Evolutionary conservation across 2,797 vertebrate species (phyloP).

Genomic region (Echeneis naucrates): DNA sequence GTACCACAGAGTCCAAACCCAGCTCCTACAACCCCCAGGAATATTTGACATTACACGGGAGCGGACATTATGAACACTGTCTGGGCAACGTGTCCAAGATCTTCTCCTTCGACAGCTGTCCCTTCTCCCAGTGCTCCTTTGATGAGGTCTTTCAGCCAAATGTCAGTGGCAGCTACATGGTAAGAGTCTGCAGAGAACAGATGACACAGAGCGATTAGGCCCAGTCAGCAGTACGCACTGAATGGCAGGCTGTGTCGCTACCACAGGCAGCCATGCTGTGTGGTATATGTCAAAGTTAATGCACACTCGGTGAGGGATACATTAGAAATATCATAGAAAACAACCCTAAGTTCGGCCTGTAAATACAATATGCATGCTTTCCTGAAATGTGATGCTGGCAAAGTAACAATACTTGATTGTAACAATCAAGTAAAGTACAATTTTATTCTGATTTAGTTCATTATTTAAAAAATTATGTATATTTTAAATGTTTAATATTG

Average conservation of each 20-base stretch:
- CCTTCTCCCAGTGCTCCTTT: slow-evolving; percentile 84
- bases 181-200: slow-evolving; percentile 63
- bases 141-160: slow-evolving; percentile 85
- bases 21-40: background rate
- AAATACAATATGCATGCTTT: too few relatives aligned
- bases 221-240: background rate
- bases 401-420: too few relatives aligned
- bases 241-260: slow-evolving; percentile 11
- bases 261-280: background rate
- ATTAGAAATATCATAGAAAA: background rate
- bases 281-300: background rate
- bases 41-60: slow-evolving; percentile 78
- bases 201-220: background rate
- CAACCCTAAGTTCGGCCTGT: background rate
- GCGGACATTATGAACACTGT: slow-evolving; percentile 79
- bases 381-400: too few relatives aligned
- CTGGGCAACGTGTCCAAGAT: slow-evolving; percentile 78
- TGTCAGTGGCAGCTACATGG: slow-evolving; percentile 84
- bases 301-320: background rate
- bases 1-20: slow-evolving; percentile 55
- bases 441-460: too few relatives aligned
- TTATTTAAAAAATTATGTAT: too few relatives aligned
- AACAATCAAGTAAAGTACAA: too few relatives aligned
- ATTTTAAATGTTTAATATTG: too few relatives aligned
- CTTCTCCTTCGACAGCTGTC: slow-evolving; percentile 83